These are phyloP conservation scores for Tamias sibiricus DNA, from an alignment of 2,113 vertebrate species.

Conservation along the genomic window DNA sequence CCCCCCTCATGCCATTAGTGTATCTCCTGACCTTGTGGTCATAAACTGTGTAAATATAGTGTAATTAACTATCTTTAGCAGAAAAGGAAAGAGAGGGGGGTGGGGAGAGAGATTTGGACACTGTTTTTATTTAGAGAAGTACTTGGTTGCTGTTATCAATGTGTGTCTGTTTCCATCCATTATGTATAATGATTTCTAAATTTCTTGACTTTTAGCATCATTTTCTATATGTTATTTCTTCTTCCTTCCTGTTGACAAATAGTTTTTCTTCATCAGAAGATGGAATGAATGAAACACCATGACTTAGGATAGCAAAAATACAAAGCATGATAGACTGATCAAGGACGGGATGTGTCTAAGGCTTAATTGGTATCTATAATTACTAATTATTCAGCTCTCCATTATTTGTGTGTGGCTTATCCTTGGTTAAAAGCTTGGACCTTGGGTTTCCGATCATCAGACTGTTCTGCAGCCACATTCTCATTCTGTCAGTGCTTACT, in stretches of 20 bases:
- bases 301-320: background rate
- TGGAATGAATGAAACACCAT: background rate
- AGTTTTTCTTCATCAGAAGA: background rate
- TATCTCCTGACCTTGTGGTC: background rate
- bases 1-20: background rate
- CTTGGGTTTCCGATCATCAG: background rate
- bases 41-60: background rate
- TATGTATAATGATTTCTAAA: background rate
- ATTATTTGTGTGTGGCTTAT: background rate
- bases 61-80: background rate
- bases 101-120: background rate
- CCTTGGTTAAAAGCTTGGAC: background rate
- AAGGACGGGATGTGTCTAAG: background rate
- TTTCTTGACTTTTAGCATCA: background rate
- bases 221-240: background rate
- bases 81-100: background rate
- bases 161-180: background rate
- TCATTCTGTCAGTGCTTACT: background rate
- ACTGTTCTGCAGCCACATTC: background rate
- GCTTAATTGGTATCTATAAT: background rate
- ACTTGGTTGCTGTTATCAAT: background rate
- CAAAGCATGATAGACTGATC: background rate
- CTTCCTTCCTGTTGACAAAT: background rate
- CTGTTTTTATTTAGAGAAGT: constrained; percentile 9
- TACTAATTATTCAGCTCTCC: background rate